Base-by-base conservation (phyloP, 2,797 vertebrate species). In the Labeo calbasu region DNA sequence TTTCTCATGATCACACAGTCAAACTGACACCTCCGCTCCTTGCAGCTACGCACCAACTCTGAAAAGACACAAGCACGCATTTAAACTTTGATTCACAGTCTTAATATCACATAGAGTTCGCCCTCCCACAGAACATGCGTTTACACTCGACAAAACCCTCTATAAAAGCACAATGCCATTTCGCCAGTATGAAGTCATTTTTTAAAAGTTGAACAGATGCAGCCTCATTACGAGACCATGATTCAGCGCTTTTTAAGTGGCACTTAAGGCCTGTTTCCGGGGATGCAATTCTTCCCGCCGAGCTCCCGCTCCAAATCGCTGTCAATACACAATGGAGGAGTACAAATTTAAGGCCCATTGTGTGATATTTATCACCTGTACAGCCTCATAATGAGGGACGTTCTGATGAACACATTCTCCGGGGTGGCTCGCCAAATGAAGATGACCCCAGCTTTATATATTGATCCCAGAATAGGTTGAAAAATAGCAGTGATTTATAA, bases 21-120 rank as follows among this genome's bases (percentile, higher is more conserved):
- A 85, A 95, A 92, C 25, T 95, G 95, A 89, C 96, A 97, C 13
- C 88, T 92, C 88, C 92, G 83, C 86, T 93, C 90, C 9, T 95
- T 93, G 89, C 96, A 97, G 86, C 17, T 93, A 59, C 93, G 89
- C 81, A 94, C 88, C 71, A 96, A 76, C 87, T 96, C 96, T 97
- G 91, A 14, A 83, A 85, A 76, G 36, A 84, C 71, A 82, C 13
- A 87, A 59, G 84, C 83, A 84, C 85, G 68, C 43, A 61, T 73
- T 63, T 36, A 73, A 69, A 50, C 55, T 19, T 51, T 81, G 79
- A 81, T 71, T 81, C 36, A 72, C 53, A 12, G 68, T 48, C 53
- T 71, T 73, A 82, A 51, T 81, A 46, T 59, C 40, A 4, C 2
- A 32, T 13, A 57, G 51, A 51, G 15, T 61, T 61, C 17, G 0